Conservation (phyloP, 2,888 invertebrate genomes). For the Tholera decimalis region DNA sequence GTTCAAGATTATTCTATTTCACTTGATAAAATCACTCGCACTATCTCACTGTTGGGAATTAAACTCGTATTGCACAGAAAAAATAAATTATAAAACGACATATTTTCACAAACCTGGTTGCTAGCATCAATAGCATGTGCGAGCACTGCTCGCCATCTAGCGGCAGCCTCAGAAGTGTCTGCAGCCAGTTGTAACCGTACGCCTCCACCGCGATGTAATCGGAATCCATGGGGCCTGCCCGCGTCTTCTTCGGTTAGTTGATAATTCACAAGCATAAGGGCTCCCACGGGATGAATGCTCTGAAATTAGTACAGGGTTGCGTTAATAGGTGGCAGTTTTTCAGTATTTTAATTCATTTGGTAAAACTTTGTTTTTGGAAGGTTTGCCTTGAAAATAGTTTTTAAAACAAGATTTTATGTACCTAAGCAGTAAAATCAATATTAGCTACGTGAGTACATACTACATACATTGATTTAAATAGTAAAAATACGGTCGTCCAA, state of each 20-base stretch:
- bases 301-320: constrained; percentile 73
- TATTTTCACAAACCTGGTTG: constrained; percentile 89
- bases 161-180: constrained; percentile 93
- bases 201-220: constrained; percentile 93
- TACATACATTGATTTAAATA: too few relatives aligned
- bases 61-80: not conserved
- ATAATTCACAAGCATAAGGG: constrained; percentile 96
- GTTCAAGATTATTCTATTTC: too few relatives aligned
- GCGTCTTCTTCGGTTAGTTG: constrained; percentile 93
- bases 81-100: not conserved
- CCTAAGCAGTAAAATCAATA: not conserved
- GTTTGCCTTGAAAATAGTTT: not conserved
- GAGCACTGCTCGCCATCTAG: constrained; percentile 95
- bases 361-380: not conserved
- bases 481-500: too few relatives aligned
- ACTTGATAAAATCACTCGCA: not conserved
- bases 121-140: constrained; percentile 95
- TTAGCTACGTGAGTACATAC: not conserved
- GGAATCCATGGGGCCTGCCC: constrained; percentile 93
- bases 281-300: constrained; percentile 97
- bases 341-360: not conserved
- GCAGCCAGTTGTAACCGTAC: constrained; percentile 95
- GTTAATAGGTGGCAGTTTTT: constrained; percentile 61
- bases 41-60: not conserved
- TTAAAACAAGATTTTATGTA: not conserved